Percentiles rank a stretch among this genome's conserved stretches.
These are phyloP conservation scores for Pegoplata infirma DNA, from an alignment of 2,888 invertebrate genomes.

Conservation along the genomic window DNA sequence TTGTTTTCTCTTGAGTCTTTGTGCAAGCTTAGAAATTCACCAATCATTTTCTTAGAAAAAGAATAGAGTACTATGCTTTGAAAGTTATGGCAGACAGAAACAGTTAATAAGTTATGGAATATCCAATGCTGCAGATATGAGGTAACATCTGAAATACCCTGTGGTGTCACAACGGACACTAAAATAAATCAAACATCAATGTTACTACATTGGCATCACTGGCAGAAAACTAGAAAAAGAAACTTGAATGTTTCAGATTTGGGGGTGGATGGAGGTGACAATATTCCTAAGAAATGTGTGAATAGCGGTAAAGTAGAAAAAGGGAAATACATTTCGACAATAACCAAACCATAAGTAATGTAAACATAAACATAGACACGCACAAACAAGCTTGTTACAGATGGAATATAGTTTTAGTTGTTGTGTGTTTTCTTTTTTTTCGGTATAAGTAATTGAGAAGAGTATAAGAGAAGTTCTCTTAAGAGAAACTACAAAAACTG, in stretches of 20 bases:
- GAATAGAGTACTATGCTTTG: too few relatives aligned
- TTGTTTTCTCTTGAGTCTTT: too few relatives aligned
- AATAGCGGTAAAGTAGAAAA: constrained; percentile 15
- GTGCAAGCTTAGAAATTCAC: too few relatives aligned
- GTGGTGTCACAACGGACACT: too few relatives aligned
- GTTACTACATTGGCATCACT: too few relatives aligned
- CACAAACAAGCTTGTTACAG: constrained; percentile 20
- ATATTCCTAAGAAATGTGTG: constrained; percentile 14
- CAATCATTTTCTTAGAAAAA: too few relatives aligned
- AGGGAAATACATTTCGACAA: constrained; percentile 30
- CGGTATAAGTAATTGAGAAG: not conserved
- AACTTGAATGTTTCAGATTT: constrained; percentile 1
- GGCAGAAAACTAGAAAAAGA: constrained; percentile 1
- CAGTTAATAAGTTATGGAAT: too few relatives aligned
- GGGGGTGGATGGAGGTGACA: not conserved
- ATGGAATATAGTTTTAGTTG: not conserved
- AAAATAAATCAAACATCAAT: too few relatives aligned
- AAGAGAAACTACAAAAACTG: constrained; percentile 10
- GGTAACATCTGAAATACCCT: too few relatives aligned
- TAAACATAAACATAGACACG: constrained; percentile 19
- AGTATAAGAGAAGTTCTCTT: constrained; percentile 47
- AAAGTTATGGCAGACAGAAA: too few relatives aligned
- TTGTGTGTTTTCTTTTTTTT: constrained; percentile 10
- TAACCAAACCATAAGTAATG: constrained; percentile 23
- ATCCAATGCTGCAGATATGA: too few relatives aligned